Percentiles rank a stretch among this genome's conserved stretches.
These are phyloP conservation scores for Plutella xylostella DNA, from an alignment of 2,888 invertebrate genomes.

Conservation along the genomic window DNA sequence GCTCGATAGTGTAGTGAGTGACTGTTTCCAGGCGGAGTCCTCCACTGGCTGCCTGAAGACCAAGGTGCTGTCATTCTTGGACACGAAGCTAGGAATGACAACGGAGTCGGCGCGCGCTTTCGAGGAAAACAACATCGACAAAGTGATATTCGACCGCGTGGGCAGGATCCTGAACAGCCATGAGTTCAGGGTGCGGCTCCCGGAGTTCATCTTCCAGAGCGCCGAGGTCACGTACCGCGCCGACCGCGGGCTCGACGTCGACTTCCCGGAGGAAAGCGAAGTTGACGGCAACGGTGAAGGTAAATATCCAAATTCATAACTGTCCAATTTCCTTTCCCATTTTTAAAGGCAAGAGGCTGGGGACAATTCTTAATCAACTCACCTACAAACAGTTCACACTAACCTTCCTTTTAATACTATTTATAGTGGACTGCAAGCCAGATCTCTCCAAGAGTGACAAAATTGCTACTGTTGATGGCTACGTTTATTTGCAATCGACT, in stretches of 20 bases:
- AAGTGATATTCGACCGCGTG: constrained; percentile 79
- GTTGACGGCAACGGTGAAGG: constrained; percentile 67
- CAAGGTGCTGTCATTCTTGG: constrained; percentile 81
- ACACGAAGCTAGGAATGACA: constrained; percentile 74
- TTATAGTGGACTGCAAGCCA: no score
- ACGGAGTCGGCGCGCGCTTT: constrained; percentile 73
- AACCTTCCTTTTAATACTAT: neutral
- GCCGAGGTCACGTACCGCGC: constrained; percentile 76
- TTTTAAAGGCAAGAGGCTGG: neutral
- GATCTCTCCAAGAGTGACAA: no score
- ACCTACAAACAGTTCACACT: neutral
- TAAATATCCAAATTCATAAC: neutral
- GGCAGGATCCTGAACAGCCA: constrained; percentile 79
- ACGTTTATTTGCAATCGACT: no score
- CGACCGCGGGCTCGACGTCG: constrained; percentile 74
- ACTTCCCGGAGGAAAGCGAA: constrained; percentile 65
- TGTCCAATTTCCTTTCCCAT: neutral
- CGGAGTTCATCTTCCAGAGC: constrained; percentile 76
- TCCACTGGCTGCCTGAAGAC: constrained; percentile 81
- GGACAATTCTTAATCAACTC: neutral
- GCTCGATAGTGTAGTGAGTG: constrained; percentile 77
- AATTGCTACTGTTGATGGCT: no score
- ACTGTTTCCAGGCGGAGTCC: constrained; percentile 76
- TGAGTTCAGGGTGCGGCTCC: constrained; percentile 79
- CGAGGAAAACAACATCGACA: constrained; percentile 75